Evolutionary conservation across 2,113 vertebrate species (phyloP).

Genomic region (Amia ocellicauda): DNA sequence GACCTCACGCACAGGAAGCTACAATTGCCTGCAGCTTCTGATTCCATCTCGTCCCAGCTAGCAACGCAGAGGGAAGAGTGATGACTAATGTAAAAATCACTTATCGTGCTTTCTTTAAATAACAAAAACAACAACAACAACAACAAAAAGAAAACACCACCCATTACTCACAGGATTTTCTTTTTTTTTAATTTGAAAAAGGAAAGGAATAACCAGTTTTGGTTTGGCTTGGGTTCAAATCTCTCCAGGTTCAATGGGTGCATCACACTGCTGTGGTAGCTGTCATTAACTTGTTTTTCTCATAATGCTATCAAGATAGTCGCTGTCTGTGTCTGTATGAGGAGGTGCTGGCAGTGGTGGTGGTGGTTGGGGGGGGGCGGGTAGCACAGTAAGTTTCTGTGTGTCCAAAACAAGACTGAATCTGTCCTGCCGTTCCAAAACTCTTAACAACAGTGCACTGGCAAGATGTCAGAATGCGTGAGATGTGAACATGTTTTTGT

Average conservation of each 20-base stretch:
- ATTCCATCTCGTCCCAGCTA: background rate
- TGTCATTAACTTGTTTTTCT: conserved; percentile 61
- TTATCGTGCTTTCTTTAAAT: conserved; percentile 20
- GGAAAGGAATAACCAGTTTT: background rate
- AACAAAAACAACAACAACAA: too few relatives aligned
- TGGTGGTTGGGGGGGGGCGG: conserved; percentile 38
- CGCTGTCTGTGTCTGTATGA: conserved; percentile 27
- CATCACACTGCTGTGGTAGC: conserved; percentile 37
- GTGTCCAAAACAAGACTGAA: conserved; percentile 4
- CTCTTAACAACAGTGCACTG: conserved; percentile 53
- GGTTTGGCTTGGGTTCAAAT: conserved; percentile 16
- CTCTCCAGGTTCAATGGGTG: conserved; percentile 41
- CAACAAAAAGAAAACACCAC: conserved; percentile 13
- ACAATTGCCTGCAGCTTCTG: background rate
- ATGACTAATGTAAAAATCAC: background rate
- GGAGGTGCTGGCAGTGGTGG: background rate
- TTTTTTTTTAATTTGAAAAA: too few relatives aligned
- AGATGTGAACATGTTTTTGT: conserved; percentile 10
- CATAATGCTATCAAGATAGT: conserved; percentile 21
- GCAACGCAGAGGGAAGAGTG: too few relatives aligned
- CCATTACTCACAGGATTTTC: conserved; percentile 33
- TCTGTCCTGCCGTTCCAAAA: conserved; percentile 39
- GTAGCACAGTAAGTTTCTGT: conserved; percentile 50
- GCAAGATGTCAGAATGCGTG: too few relatives aligned
- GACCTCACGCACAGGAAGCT: background rate